These are phyloP conservation scores for Oriolus oriolus DNA, from an alignment of 2,113 vertebrate species.

Conservation along the genomic window DNA sequence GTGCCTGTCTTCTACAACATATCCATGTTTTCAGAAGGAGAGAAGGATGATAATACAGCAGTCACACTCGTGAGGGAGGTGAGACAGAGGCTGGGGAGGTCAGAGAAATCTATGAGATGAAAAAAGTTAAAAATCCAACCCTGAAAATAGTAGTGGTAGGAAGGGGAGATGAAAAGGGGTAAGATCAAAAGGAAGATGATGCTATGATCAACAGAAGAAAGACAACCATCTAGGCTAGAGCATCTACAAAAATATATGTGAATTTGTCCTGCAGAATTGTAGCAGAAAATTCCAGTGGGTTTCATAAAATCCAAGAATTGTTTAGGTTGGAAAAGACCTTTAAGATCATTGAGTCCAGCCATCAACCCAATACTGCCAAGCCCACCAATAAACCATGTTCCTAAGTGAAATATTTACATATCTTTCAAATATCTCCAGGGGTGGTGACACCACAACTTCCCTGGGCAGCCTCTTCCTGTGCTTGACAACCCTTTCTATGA, in stretches of 20 bases:
- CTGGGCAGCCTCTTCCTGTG: neutral
- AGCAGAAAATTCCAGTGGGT: neutral
- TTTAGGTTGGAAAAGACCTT: neutral
- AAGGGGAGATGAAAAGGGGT: neutral
- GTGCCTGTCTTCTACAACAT: accelerated
- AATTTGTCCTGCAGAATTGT: neutral
- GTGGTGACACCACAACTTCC: neutral
- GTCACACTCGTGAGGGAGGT: neutral
- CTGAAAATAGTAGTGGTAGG: neutral
- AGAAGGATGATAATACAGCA: neutral
- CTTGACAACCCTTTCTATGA: neutral
- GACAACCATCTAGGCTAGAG: accelerated
- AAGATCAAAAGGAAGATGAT: neutral
- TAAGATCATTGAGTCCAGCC: neutral
- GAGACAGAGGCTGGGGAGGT: neutral
- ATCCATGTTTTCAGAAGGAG: neutral
- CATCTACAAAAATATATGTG: accelerated
- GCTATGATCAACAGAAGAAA: neutral
- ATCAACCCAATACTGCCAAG: neutral
- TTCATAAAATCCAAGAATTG: neutral
- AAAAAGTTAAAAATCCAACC: neutral
- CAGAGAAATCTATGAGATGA: neutral
- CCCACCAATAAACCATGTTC: neutral
- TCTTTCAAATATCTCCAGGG: neutral
- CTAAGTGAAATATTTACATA: neutral